phyloP scores from a whole-genome alignment of 2,113 vertebrate species.

The Oryzias javanicus region DNA sequence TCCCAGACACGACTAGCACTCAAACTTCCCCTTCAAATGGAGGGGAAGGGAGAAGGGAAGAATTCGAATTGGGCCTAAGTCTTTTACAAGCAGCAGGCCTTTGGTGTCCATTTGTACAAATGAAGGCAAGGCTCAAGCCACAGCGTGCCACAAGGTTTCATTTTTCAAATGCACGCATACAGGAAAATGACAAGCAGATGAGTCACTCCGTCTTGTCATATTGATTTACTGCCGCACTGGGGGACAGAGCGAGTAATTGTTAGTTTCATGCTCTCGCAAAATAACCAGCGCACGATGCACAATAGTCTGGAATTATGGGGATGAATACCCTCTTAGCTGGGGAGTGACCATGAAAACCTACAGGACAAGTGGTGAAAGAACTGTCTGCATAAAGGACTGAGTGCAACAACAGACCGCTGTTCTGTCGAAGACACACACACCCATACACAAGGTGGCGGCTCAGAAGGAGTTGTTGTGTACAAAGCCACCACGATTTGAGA shows the following conservation, averaged over 20 bases:
- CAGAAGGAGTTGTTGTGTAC: slow-evolving; percentile 30
- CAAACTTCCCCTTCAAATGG: too few species aligned
- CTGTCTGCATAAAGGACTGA: slow-evolving; percentile 31
- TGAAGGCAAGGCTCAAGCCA: slow-evolving; percentile 14
- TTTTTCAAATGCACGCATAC: slow-evolving; percentile 50
- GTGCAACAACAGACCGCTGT: slow-evolving; percentile 23
- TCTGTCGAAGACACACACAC: slow-evolving; percentile 17
- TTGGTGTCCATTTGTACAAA: slow-evolving; percentile 26
- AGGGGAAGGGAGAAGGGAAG: too few species aligned
- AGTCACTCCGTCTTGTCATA: slow-evolving; percentile 64
- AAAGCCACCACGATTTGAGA: slow-evolving; percentile 26
- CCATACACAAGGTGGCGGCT: slow-evolving; percentile 37
- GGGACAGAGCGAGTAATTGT: slow-evolving; percentile 62
- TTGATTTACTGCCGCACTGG: slow-evolving; percentile 49
- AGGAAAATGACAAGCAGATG: slow-evolving; percentile 60
- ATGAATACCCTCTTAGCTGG: slow-evolving; percentile 12
- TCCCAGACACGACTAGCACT: too few species aligned
- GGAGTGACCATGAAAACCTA: slow-evolving; percentile 31
- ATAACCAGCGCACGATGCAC: slow-evolving; percentile 43
- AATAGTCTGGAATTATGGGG: slow-evolving; percentile 25
- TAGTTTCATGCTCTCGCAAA: slow-evolving; percentile 53
- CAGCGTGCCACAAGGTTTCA: slow-evolving; percentile 55
- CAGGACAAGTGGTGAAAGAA: slow-evolving; percentile 50
- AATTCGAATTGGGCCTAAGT: not conserved
- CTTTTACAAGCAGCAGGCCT: slow-evolving; percentile 24